phyloP scores from a whole-genome alignment of 2,113 vertebrate species.

The Diadophis punctatus region DNA sequence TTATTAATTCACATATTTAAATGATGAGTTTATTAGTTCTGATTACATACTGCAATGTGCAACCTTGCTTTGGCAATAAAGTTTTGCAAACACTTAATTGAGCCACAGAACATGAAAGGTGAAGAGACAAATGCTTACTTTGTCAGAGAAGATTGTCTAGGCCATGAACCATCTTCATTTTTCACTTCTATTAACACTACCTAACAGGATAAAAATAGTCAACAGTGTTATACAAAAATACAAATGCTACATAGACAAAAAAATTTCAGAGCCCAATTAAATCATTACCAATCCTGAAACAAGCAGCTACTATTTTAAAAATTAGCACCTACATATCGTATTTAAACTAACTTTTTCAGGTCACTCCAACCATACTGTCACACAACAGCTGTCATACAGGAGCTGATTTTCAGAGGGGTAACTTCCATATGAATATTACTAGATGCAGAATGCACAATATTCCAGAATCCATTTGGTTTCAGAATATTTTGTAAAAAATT shows the following conservation, averaged over 20 bases:
- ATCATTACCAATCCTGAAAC: background rate
- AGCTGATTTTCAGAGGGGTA: background rate
- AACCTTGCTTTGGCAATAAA: background rate
- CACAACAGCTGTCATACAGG: background rate
- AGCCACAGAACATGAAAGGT: background rate
- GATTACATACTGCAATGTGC: background rate
- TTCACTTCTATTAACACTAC: slow-evolving; percentile 93
- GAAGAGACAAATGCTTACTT: slow-evolving; percentile 73
- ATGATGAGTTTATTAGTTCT: background rate
- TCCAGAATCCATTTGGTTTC: background rate
- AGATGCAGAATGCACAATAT: background rate
- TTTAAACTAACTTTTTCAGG: background rate
- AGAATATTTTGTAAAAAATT: background rate
- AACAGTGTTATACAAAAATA: background rate
- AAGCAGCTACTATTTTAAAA: background rate
- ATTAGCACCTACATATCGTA: background rate
- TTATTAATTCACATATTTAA: background rate
- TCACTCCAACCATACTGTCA: background rate
- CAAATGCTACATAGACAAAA: background rate
- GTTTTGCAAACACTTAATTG: background rate
- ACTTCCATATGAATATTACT: background rate
- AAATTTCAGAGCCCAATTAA: background rate
- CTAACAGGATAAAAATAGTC: slow-evolving; percentile 61
- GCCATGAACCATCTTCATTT: slow-evolving; percentile 95
- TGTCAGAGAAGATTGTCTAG: slow-evolving; percentile 80